Evolutionary conservation across 2,888 invertebrate genomes (phyloP).

Genomic region (Ceramica pisi): DNA sequence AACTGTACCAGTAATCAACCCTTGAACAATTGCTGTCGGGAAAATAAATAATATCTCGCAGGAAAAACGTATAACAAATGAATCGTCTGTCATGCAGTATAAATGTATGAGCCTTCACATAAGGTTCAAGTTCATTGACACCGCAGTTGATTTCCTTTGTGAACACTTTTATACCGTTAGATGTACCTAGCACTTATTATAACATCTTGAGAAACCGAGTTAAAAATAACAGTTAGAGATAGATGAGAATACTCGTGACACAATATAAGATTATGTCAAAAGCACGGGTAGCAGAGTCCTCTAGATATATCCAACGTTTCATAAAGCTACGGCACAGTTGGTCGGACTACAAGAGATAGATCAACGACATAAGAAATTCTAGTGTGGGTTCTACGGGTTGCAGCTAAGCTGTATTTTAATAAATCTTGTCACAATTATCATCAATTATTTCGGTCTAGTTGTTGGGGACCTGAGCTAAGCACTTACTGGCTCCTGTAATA

Average conservation of each 20-base stretch:
- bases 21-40: no score
- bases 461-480: no score
- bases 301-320: no score
- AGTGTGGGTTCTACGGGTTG: no score
- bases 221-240: conserved; percentile 19
- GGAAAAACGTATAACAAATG: neutral
- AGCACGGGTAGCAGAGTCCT: neutral
- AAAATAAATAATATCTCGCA: neutral
- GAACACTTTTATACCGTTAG: conserved; percentile 33
- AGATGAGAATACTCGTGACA: conserved; percentile 3
- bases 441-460: no score
- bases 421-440: no score
- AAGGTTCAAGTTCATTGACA: conserved; percentile 57
- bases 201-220: neutral
- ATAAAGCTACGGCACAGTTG: no score
- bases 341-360: no score
- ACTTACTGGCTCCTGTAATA: no score
- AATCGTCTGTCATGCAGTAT: neutral
- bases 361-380: no score
- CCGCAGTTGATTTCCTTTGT: conserved; percentile 13
- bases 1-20: no score
- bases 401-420: no score
- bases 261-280: neutral
- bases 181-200: conserved; percentile 20
- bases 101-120: conserved; percentile 1